Conservation (phyloP, 2,888 invertebrate genomes). For the Cenopis cana region DNA sequence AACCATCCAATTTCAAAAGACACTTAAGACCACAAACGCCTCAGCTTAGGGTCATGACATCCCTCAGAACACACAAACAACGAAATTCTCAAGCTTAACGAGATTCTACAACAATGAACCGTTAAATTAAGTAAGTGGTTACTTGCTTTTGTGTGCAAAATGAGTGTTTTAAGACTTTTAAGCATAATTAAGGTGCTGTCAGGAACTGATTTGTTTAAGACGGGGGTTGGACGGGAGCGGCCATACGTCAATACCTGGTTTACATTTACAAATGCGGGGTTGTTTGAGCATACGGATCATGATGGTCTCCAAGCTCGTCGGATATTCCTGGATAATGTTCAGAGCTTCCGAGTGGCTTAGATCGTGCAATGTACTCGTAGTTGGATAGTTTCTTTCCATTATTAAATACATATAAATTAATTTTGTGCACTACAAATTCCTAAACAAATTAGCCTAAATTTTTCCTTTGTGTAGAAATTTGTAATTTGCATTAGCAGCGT, state of each 20-base stretch:
- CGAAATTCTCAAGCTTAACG: conserved; percentile 1
- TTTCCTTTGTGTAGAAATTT: no score
- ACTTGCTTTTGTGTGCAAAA: not conserved
- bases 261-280: not conserved
- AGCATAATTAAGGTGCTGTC: conserved; percentile 1
- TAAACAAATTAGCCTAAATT: no score
- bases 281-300: no score
- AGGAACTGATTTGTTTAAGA: not conserved
- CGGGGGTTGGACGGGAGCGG: not conserved
- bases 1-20: not conserved
- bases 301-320: no score
- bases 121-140: conserved; percentile 2
- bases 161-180: conserved; percentile 6
- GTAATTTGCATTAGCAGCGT: no score
- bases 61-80: not conserved
- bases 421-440: no score
- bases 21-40: not conserved
- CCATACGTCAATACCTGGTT: not conserved
- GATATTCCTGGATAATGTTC: no score
- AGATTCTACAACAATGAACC: conserved; percentile 2
- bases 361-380: no score
- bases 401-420: no score
- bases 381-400: no score
- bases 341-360: no score
- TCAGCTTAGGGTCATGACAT: not conserved